Base-by-base conservation (phyloP, 1,140 invertebrate genomes). In the Patella vulgata region DNA sequence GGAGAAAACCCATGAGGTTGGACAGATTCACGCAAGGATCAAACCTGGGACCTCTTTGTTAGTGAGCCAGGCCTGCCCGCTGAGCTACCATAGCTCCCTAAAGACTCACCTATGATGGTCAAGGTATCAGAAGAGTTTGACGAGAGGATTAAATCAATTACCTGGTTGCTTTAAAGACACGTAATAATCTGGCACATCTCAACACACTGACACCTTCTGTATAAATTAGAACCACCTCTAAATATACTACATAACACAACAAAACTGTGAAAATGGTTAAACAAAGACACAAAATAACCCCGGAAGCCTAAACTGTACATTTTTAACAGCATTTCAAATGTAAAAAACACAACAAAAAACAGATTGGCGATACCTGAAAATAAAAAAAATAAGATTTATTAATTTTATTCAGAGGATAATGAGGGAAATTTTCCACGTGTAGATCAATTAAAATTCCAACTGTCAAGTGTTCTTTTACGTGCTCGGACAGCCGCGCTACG, bases 281-380 rank as follows among this genome's bases (percentile, higher is more conserved):
- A 89, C 50, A 88, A 89, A 56, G 85, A 88, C n/a, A 86, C 84
- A 71, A 86, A 87, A 70, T 88, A 88, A 30, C 83, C 82, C 53
- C 81, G 83, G 62, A 99, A 94, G 75, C 97, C 97, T 84, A 99
- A 90, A 85, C 95, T 98, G 88, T 99, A 99, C 96, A 99, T 98
- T 87, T 99, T 99, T 54, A 99, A 87, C 75, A 99, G 89, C 97
- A 99, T 99, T 88, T 99, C 97, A 84, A 98, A 87, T 21, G 96
- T 94, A 86, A 99, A 99, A 43, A 99, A 89, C 11, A 94, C 91
- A 61, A 99, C 95, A 86, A 99, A 99, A 85, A 99, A 94, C 76
- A 97, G 90, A 84, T 99, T 99, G 62, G 95, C 96, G 59, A 82
- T 71, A 48, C 74, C 82, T 84, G 78, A 60, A 78, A 78, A 46